phyloP scores from a whole-genome alignment of 2,797 vertebrate species.

The Ctenopoma kingsleyae region DNA sequence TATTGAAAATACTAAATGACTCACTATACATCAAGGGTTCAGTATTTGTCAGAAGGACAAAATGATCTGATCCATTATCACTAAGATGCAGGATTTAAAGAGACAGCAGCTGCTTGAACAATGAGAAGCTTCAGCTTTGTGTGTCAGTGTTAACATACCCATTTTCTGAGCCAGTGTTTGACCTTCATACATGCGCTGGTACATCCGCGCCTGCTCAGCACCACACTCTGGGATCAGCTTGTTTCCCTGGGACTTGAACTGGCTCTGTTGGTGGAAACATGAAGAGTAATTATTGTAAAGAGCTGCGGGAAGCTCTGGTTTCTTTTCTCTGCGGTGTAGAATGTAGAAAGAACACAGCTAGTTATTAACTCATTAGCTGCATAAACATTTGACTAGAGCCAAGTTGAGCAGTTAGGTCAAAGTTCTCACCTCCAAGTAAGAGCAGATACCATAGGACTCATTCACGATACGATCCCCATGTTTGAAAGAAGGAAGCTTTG shows the following conservation, averaged over 20 bases:
- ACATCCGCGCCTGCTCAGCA: constrained; percentile 71
- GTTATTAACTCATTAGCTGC: constrained; percentile 7
- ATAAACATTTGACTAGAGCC: not conserved
- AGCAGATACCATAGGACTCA: constrained; percentile 80
- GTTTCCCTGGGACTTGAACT: constrained; percentile 79
- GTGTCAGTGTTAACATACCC: constrained; percentile 56
- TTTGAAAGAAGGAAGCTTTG: constrained; percentile 84
- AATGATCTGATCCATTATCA: too few relatives aligned
- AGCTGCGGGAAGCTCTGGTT: not conserved
- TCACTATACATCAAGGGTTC: too few relatives aligned
- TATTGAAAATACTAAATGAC: too few relatives aligned
- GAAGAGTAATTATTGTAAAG: constrained; percentile 18
- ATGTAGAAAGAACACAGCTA: constrained; percentile 1
- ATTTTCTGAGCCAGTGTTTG: constrained; percentile 64
- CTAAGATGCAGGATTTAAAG: too few relatives aligned
- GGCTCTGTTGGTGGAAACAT: constrained; percentile 65
- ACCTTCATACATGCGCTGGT: constrained; percentile 81
- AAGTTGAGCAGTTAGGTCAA: not conserved
- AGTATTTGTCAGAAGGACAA: too few relatives aligned
- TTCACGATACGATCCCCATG: constrained; percentile 73
- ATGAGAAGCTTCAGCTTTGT: too few relatives aligned
- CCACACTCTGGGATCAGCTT: constrained; percentile 73
- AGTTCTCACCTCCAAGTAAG: constrained; percentile 84
- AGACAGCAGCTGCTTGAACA: too few relatives aligned
- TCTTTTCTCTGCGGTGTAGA: not conserved